Percentiles rank a stretch among this genome's conserved stretches.
Conservation (phyloP, 1,140 invertebrate species). For the Drosophila albomicans region DNA sequence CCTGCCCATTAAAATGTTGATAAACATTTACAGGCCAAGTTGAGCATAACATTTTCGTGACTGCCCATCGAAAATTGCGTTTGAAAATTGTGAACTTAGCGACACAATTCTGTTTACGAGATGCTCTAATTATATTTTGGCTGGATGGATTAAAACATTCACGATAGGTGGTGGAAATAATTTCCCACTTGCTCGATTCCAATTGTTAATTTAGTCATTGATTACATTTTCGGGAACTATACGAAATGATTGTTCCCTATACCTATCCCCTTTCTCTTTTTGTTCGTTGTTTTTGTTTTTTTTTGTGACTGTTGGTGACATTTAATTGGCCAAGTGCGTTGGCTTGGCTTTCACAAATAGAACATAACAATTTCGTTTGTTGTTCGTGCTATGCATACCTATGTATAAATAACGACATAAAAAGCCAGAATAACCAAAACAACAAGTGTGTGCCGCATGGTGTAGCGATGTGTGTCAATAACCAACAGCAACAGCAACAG, state of each 20-base stretch:
- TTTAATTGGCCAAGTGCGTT: constrained; percentile 57
- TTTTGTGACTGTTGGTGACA: constrained; percentile 37
- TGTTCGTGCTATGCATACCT: constrained; percentile 64
- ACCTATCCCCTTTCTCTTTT: no score
- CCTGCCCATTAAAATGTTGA: no score
- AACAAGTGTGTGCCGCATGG: constrained; percentile 5
- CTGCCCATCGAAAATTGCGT: constrained; percentile 11
- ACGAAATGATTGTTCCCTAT: not conserved
- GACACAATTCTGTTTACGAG: no score
- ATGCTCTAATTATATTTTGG: no score
- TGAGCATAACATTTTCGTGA: constrained; percentile 15
- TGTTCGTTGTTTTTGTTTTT: constrained; percentile 5
- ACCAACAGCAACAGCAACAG: constrained; percentile 24
- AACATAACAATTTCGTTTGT: constrained; percentile 51
- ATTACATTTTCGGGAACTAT: constrained; percentile 38
- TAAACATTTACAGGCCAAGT: no score
- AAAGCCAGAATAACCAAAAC: constrained; percentile 31
- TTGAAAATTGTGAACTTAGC: no score
- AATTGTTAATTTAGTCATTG: constrained; percentile 64
- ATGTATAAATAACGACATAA: constrained; percentile 31
- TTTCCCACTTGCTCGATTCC: constrained; percentile 4
- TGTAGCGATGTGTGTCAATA: constrained; percentile 46
- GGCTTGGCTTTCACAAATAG: constrained; percentile 73
- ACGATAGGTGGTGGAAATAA: not conserved
- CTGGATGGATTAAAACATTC: no score